Base-by-base conservation (phyloP, 2,113 vertebrate species). In the Phalacrocorax carbo region DNA sequence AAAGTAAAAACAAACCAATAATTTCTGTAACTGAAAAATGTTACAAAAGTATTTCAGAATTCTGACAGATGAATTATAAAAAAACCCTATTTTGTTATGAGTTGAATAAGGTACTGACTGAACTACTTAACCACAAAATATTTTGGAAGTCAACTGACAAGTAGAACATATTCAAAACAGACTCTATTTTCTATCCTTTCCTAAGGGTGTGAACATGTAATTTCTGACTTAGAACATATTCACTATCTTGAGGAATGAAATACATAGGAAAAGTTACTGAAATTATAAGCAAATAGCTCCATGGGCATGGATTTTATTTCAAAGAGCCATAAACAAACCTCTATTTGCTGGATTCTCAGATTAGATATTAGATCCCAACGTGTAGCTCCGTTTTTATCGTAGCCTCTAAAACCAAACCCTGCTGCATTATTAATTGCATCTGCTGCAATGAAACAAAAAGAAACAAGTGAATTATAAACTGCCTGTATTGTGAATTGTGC, bases 351-450 rank as follows among this genome's bases (percentile, higher is more conserved):
- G 93, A 99, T 99, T 98, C 99, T 98, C 96, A 99, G 96, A 88
- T 99, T 99, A 92, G 99, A 99, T 92, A 99, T 98, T 58, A 99
- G 94, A 97, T 99, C 99, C 99, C 99, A 99, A 84, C 91, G 97
- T 14, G 99, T 98, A 32, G 90, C 97, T 96, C 99, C 99, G 20
- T 99, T 98, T 97, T 98, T 98, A 93, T 99, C 99, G 34, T 99
- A 99, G 21, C 99, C 99, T 95, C 99, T 99, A 96, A 99, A 99
- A 51, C 99, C 99, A 86, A 99, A 99, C 68, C 99, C 99, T 6
- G 99, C 99, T 8, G 99, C 99, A n/a, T 99, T 99, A 97, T 99
- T 99, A 95, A 99, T 99, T 57, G 99, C 99, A 86, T 99, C 99
- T 82, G 99, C 99, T 99, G 96, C 75, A 93, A 87, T 34, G 87